Conservation (phyloP, 2,888 invertebrate genomes). For the Tachystola acroxantha region DNA sequence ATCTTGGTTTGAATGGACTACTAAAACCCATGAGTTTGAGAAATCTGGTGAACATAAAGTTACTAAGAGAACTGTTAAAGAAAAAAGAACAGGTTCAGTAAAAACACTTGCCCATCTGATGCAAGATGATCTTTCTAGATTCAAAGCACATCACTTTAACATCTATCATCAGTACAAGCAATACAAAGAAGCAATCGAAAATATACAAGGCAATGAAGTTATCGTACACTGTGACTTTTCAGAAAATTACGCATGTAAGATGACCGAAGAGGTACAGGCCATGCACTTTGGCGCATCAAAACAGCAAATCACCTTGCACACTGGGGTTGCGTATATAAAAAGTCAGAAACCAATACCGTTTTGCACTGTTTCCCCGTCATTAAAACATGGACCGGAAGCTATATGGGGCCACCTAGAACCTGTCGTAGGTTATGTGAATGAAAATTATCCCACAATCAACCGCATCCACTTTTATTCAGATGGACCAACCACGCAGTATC, state of each 20-base stretch:
- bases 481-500: conserved; percentile 12
- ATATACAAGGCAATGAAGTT: too few species aligned
- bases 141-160: too few species aligned
- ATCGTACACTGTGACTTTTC: conserved; percentile 8
- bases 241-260: conserved; percentile 11
- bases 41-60: too few species aligned
- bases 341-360: conserved; percentile 2
- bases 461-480: conserved; percentile 13
- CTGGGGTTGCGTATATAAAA: conserved; percentile 6
- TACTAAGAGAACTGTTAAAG: too few species aligned
- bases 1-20: too few species aligned
- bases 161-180: too few species aligned
- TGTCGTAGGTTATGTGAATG: too few species aligned
- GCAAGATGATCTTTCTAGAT: too few species aligned
- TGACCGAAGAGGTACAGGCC: conserved; percentile 9
- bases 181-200: too few species aligned
- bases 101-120: too few species aligned
- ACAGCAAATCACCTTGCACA: conserved; percentile 10
- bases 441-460: not conserved
- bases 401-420: conserved; percentile 15
- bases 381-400: conserved; percentile 9
- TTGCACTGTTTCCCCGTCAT: conserved; percentile 10
- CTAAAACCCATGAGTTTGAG: too few species aligned
- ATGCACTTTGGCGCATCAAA: conserved; percentile 12
- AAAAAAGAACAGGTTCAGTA: too few species aligned